A percentile compares a stretch with the other conserved stretches of the same genome.
Evolutionary conservation across 2,113 vertebrate genomes (phyloP).

Genomic region (Noturus placidus): DNA sequence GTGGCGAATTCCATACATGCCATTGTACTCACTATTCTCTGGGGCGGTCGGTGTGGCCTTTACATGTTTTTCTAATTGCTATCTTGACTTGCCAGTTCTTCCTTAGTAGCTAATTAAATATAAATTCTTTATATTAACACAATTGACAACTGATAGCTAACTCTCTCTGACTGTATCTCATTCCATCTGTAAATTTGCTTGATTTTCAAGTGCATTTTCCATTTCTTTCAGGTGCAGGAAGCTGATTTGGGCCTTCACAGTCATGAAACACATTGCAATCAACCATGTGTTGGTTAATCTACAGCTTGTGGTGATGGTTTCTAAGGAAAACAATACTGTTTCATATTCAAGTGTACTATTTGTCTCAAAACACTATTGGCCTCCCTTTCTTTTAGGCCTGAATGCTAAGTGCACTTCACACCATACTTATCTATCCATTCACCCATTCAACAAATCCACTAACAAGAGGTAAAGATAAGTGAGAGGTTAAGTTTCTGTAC

Average conservation of each 20-base stretch:
- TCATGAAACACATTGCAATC: neutral
- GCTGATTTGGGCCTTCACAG: neutral
- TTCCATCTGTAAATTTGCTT: neutral
- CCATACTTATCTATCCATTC: neutral
- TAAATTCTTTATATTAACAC: conserved; percentile 43
- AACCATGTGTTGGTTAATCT: neutral
- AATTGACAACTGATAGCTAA: conserved; percentile 40
- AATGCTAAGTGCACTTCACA: neutral
- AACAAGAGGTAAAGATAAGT: neutral
- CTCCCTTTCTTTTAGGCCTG: neutral
- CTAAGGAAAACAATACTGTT: neutral
- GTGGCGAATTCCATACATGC: conserved; percentile 39
- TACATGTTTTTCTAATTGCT: conserved; percentile 60
- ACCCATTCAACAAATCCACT: neutral
- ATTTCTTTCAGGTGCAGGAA: neutral
- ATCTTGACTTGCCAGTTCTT: conserved; percentile 67
- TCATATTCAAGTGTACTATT: neutral
- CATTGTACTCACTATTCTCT: conserved; percentile 13
- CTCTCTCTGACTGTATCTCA: neutral
- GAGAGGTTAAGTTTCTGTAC: neutral
- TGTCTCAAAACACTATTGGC: neutral
- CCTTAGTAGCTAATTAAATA: conserved; percentile 56
- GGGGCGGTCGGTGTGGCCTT: conserved; percentile 23
- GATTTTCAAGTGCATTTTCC: neutral
- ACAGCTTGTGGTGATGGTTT: neutral